phyloP scores from a whole-genome alignment of 2,797 vertebrate genomes.

The Champsocephalus esox region DNA sequence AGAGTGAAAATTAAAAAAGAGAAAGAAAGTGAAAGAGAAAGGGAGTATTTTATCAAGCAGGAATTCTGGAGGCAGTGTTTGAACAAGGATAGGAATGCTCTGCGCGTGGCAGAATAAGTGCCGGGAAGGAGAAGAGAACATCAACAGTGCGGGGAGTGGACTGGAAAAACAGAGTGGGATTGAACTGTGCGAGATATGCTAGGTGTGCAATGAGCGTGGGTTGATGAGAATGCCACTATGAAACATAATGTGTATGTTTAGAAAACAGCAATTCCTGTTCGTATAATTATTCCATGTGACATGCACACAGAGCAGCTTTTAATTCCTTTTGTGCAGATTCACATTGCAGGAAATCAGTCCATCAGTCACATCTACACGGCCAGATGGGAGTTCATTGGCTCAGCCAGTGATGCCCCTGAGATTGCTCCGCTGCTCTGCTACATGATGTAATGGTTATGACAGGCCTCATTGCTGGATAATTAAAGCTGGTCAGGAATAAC shows the following conservation, averaged over 20 bases:
- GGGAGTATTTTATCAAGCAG: constrained; percentile 75
- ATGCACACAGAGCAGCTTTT: background rate
- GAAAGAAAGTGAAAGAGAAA: constrained; percentile 26
- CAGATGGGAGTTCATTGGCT: constrained; percentile 74
- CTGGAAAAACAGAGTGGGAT: constrained; percentile 65
- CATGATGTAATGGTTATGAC: constrained; percentile 79
- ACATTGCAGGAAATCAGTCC: constrained; percentile 53
- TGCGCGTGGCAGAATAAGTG: constrained; percentile 74
- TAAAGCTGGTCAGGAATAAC: constrained; percentile 72
- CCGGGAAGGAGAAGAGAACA: constrained; percentile 61
- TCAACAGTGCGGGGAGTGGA: constrained; percentile 51
- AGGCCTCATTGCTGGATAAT: constrained; percentile 72
- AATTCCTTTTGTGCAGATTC: constrained; percentile 31
- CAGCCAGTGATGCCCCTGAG: constrained; percentile 65
- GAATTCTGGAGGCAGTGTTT: constrained; percentile 83
- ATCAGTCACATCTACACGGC: constrained; percentile 57
- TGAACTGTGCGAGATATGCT: constrained; percentile 42
- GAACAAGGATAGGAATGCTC: constrained; percentile 82
- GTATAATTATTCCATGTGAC: background rate
- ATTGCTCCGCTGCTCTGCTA: constrained; percentile 56
- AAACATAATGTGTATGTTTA: constrained; percentile 16
- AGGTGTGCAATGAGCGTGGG: constrained; percentile 32
- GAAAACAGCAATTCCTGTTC: constrained; percentile 16
- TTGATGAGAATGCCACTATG: constrained; percentile 14
- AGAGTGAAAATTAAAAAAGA: constrained; percentile 39